These are phyloP conservation scores for Eidolon helvum DNA, from an alignment of 2,113 vertebrate species.

Conservation along the genomic window DNA sequence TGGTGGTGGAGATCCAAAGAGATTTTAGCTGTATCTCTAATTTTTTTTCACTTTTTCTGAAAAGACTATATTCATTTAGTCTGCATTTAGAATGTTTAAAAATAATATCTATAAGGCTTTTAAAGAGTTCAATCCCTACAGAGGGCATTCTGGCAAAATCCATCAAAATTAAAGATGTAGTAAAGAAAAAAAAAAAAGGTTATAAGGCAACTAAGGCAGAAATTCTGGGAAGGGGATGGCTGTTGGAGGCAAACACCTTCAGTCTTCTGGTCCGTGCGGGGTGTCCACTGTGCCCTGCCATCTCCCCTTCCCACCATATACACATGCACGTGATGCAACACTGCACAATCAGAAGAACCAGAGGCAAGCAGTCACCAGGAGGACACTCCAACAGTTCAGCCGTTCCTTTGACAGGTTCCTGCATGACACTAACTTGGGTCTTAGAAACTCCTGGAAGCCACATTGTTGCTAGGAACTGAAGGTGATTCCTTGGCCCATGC, in stretches of 20 bases:
- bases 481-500: background rate
- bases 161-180: background rate
- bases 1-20: background rate
- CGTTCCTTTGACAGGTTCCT: background rate
- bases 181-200: background rate
- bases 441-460: background rate
- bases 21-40: background rate
- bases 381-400: background rate
- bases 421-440: accelerated
- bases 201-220: background rate
- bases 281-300: accelerated
- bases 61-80: background rate
- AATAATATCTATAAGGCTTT: background rate
- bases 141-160: background rate
- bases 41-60: background rate
- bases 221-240: background rate
- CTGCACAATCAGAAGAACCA: background rate
- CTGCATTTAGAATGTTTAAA: conserved; percentile 18
- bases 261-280: background rate
- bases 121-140: background rate
- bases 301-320: accelerated
- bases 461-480: background rate
- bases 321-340: accelerated
- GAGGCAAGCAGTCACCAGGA: background rate
- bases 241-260: too few relatives aligned